Evolutionary conservation across 2,888 invertebrate species (phyloP).

Genomic region (Lasioglossum oenotherae): DNA sequence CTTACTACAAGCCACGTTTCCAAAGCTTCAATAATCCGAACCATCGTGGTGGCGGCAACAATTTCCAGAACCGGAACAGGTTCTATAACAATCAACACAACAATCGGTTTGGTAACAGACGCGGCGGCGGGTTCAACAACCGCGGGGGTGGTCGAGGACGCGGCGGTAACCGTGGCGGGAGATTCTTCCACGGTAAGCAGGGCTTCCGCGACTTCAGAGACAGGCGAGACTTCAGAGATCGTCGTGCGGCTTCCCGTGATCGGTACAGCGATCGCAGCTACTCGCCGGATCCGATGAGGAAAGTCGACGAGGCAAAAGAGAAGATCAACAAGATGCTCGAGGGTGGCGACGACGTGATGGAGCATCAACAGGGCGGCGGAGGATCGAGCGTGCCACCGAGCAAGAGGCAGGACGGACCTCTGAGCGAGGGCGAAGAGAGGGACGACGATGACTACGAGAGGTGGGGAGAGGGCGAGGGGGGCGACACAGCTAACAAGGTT

Average conservation of each 20-base stretch:
- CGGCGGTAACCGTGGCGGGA: conserved; percentile 77
- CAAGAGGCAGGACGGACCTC: conserved; percentile 86
- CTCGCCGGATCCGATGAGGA: conserved; percentile 85
- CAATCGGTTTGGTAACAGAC: conserved; percentile 79
- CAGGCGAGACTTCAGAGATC: conserved; percentile 88
- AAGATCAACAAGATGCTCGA: conserved; percentile 87
- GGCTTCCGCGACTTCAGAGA: conserved; percentile 89
- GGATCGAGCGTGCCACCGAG: conserved; percentile 71
- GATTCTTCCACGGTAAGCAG: conserved; percentile 82
- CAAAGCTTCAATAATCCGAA: conserved; percentile 87
- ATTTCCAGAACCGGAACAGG: conserved; percentile 81
- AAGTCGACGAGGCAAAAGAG: conserved; percentile 86
- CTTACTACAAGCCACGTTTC: conserved; percentile 92
- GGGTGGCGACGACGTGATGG: conserved; percentile 79
- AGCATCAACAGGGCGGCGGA: conserved; percentile 70
- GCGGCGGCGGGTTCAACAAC: conserved; percentile 79
- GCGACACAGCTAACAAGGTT: conserved; percentile 78
- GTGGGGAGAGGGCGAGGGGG: conserved; percentile 79
- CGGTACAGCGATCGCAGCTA: conserved; percentile 86
- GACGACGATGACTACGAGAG: conserved; percentile 84
- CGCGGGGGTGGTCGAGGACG: conserved; percentile 77
- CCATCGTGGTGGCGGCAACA: conserved; percentile 86
- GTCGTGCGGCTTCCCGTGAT: conserved; percentile 85
- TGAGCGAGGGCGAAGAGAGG: conserved; percentile 87
- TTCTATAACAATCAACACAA: conserved; percentile 81